Percentiles rank a stretch among this genome's conserved stretches.
Conservation (phyloP, 64 coral and sea anemone species). For the Anthopleura sola region DNA sequence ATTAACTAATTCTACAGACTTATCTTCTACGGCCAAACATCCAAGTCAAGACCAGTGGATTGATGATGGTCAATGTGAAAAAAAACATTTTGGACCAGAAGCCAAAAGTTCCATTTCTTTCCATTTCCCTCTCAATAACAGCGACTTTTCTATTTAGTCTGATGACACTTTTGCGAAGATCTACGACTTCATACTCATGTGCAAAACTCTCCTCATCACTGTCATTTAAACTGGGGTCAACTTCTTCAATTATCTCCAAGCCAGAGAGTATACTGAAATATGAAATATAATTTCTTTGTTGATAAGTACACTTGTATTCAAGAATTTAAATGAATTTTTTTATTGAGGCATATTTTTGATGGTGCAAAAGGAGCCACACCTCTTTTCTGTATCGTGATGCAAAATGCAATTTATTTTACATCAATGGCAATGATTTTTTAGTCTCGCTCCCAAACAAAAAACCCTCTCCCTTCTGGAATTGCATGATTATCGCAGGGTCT, state of each 20-base stretch:
- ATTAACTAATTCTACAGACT: background rate
- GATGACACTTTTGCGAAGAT: constrained; percentile 60
- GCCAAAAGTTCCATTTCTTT: constrained; percentile 47
- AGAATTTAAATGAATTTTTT: too few species aligned
- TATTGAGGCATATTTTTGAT: too few species aligned
- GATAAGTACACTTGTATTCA: too few species aligned
- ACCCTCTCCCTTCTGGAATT: too few species aligned
- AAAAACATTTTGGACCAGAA: constrained; percentile 82
- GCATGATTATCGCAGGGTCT: too few species aligned
- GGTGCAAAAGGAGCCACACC: too few species aligned
- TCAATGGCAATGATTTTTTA: too few species aligned
- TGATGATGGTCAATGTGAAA: constrained; percentile 81
- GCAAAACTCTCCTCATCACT: constrained; percentile 64
- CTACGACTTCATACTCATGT: constrained; percentile 38
- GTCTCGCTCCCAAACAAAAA: too few species aligned
- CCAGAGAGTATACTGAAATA: constrained; percentile 60
- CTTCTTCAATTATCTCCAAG: constrained; percentile 65
- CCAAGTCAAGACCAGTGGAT: constrained; percentile 74
- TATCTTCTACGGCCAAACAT: constrained; percentile 76
- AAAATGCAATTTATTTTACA: too few species aligned
- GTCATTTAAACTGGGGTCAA: constrained; percentile 30
- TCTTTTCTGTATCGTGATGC: too few species aligned
- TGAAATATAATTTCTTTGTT: background rate
- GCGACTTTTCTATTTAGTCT: constrained; percentile 51
- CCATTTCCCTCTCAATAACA: constrained; percentile 59